These are phyloP conservation scores for Sarotherodon lohbergeri DNA, from an alignment of 2,113 vertebrate genomes.

Conservation along the genomic window DNA sequence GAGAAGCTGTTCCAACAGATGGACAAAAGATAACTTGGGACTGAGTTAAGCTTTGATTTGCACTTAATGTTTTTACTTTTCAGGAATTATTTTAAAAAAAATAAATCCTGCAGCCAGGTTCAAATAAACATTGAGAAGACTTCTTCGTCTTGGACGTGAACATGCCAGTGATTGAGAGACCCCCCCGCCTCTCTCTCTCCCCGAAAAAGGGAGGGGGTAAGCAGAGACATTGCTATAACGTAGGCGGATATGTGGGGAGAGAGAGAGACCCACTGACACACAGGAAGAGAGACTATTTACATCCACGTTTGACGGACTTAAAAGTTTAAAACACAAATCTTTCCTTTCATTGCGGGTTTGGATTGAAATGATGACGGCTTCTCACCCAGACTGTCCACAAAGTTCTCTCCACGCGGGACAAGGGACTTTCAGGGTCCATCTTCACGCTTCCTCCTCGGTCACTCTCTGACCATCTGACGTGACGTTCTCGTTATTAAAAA, in stretches of 20 bases:
- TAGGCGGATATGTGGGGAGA: neutral
- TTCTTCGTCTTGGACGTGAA: neutral
- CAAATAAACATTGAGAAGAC: neutral
- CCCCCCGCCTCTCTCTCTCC: accelerated
- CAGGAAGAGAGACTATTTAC: neutral
- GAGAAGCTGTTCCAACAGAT: neutral
- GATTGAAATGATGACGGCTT: neutral
- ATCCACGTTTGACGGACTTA: neutral
- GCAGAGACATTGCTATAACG: neutral
- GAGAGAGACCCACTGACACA: neutral
- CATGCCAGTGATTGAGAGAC: neutral
- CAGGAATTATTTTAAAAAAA: neutral
- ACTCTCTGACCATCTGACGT: neutral
- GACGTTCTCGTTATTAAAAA: neutral
- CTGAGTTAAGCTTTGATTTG: neutral
- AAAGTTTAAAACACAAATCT: neutral
- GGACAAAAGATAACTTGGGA: neutral
- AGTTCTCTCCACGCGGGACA: slow-evolving; percentile 48
- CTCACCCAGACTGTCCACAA: slow-evolving; percentile 73
- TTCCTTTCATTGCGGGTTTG: neutral
- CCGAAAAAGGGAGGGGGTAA: neutral
- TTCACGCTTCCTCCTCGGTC: neutral
- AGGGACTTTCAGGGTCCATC: slow-evolving; percentile 56
- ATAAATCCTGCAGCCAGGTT: neutral
- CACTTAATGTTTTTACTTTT: neutral